Evolutionary conservation across 2,888 invertebrate genomes (phyloP).

Genomic region (Xestia rhomboidea): DNA sequence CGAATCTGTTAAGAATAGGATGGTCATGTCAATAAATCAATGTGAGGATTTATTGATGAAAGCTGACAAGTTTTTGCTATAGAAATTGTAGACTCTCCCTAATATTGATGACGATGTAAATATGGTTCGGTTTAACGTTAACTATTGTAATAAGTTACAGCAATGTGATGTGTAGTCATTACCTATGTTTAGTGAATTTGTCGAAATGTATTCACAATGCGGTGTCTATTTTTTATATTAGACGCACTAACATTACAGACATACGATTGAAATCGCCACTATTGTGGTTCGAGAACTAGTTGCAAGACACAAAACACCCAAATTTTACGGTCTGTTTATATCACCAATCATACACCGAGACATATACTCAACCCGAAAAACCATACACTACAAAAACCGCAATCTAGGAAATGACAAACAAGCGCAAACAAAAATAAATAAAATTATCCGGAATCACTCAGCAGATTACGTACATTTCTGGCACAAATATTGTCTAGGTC

Average conservation of each 20-base stretch:
- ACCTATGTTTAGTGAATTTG: slow-evolving; percentile 23
- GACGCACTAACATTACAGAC: too few relatives aligned
- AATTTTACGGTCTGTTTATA: slow-evolving; percentile 1
- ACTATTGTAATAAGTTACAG: slow-evolving; percentile 35
- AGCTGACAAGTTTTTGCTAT: slow-evolving; percentile 80
- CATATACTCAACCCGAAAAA: background rate
- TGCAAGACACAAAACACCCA: background rate
- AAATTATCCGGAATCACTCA: slow-evolving; percentile 78
- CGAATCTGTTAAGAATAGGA: slow-evolving; percentile 88
- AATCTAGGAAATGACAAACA: slow-evolving; percentile 44
- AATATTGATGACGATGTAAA: slow-evolving; percentile 70
- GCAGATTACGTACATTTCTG: slow-evolving; percentile 77
- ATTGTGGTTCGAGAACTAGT: background rate
- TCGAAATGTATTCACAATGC: background rate
- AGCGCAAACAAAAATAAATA: slow-evolving; percentile 68
- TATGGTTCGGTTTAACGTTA: slow-evolving; percentile 50
- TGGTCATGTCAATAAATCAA: slow-evolving; percentile 89
- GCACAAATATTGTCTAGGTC: slow-evolving; percentile 76
- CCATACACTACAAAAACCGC: slow-evolving; percentile 9
- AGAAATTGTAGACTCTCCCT: slow-evolving; percentile 74
- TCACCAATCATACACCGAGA: slow-evolving; percentile 5
- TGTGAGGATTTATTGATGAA: slow-evolving; percentile 86
- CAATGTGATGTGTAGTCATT: slow-evolving; percentile 51
- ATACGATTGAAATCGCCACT: background rate
- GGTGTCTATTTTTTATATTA: background rate